Base-by-base conservation (phyloP, 2,797 vertebrate genomes). In the Pygocentrus nattereri region DNA sequence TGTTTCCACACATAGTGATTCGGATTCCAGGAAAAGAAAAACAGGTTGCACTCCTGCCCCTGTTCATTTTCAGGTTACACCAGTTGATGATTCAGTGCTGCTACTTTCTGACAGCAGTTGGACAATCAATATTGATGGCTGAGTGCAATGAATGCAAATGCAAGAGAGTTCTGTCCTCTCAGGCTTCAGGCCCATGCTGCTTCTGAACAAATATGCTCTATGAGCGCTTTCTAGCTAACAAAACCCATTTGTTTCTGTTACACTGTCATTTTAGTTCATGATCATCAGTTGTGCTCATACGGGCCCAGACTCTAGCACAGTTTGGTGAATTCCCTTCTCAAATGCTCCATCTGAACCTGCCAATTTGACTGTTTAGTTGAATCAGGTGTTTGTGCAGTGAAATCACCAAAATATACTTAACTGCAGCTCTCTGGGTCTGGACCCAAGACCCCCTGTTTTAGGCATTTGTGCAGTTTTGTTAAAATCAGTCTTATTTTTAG, bases 111-210 rank as follows among this genome's bases (percentile, higher is more conserved):
- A 67, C 19, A 67, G 58, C 68, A 78, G 68, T 72, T 77, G 68
- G 34, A 78, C 25, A 67, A 78, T 82, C 74, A 78, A 73, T 82
- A 82, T 77, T 76, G 77, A 77, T 82, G 58, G 74, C 74, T 56
- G 59, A 12, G 12, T 74, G 68, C 72, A 72, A 77, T 82, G 59
- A 52, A 52, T 58, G 21, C 50, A 67, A 77, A 82, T 74, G 81
- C 68, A 73, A 27, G 49, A 25, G 21, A 23, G 19, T 73, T 74
- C 13, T 78, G 75, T 78, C 25, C 67, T 73, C 10, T 73, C 15
- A 34, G 74, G 47, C 47, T 5, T 49, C 54, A 52, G 47, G 58
- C 23, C 62, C 41, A 49, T 65, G 58, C 19, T 34, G n/a, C 13
- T 54, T 30, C 77, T 71, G 34, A 69, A 50, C 30, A 50, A 50